Evolutionary conservation across 1,140 invertebrate genomes (phyloP).

Genomic region (Paramacrobiotus metropolitanus): DNA sequence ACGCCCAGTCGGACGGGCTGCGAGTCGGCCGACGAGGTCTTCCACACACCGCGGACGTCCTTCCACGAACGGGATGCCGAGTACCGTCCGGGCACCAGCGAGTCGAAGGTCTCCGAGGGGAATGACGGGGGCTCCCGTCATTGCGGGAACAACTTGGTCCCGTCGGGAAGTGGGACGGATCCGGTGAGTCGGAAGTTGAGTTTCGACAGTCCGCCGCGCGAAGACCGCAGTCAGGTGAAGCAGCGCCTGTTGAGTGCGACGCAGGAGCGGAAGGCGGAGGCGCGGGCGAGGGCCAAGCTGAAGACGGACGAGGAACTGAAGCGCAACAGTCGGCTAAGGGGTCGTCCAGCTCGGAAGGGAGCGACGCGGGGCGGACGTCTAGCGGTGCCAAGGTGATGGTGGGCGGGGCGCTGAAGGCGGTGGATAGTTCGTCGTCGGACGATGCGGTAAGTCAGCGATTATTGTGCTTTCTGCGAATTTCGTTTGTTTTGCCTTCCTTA

Average conservation of each 20-base stretch:
- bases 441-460: neutral
- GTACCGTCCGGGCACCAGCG: neutral
- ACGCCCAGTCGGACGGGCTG: neutral
- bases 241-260: neutral
- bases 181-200: too few species aligned
- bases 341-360: neutral
- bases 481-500: too few species aligned
- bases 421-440: neutral
- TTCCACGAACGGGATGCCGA: neutral
- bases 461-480: neutral
- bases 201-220: neutral
- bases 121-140: too few species aligned
- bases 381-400: neutral
- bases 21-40: neutral
- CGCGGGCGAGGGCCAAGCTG: conserved; percentile 36
- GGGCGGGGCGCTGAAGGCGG: neutral
- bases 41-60: neutral
- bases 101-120: neutral
- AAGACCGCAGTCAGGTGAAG: neutral
- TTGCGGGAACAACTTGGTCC: neutral
- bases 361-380: neutral
- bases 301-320: conserved; percentile 45
- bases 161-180: too few species aligned
- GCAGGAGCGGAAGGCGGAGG: conserved; percentile 22
- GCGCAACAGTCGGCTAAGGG: neutral